phyloP scores from a whole-genome alignment of 2,797 vertebrate species.

The Lacerta agilis region DNA sequence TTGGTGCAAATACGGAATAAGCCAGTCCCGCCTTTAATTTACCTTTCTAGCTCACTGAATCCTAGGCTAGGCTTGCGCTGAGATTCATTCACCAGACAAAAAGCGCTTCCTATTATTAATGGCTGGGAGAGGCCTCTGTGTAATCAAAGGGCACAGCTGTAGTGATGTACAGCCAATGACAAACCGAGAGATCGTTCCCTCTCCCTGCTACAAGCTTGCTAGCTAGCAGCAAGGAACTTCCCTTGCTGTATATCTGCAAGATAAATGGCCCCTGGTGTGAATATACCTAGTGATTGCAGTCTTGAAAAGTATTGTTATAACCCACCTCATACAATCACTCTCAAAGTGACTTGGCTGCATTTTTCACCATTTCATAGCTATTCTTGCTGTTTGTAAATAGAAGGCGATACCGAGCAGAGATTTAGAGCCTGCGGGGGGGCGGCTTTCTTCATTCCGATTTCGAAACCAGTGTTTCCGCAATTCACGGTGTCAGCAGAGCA shows the following conservation, averaged over 20 bases:
- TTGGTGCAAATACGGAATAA: constrained; percentile 68
- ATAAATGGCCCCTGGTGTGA: constrained; percentile 80
- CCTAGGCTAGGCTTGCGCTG: constrained; percentile 63
- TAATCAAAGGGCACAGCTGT: constrained; percentile 85
- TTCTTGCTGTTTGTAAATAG: constrained; percentile 76
- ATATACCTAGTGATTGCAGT: constrained; percentile 78
- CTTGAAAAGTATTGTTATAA: constrained; percentile 80
- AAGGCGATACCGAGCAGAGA: constrained; percentile 71
- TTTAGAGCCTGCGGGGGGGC: constrained; percentile 71
- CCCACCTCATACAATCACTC: constrained; percentile 76
- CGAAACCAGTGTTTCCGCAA: constrained; percentile 54
- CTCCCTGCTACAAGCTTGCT: constrained; percentile 73
- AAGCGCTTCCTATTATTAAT: constrained; percentile 83
- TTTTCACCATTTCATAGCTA: constrained; percentile 79
- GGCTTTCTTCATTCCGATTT: constrained; percentile 56
- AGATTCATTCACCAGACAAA: constrained; percentile 81
- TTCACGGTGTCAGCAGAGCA: constrained; percentile 61
- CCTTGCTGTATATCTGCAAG: constrained; percentile 79
- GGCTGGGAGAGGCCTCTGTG: constrained; percentile 79
- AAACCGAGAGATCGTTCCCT: constrained; percentile 75
- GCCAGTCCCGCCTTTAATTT: constrained; percentile 74
- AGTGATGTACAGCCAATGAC: constrained; percentile 82
- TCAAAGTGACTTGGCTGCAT: constrained; percentile 74
- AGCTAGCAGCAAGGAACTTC: constrained; percentile 77
- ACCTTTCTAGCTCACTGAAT: constrained; percentile 66